Evolutionary conservation across 2,797 vertebrate genomes (phyloP).

Genomic region (Trichosurus vulpecula): DNA sequence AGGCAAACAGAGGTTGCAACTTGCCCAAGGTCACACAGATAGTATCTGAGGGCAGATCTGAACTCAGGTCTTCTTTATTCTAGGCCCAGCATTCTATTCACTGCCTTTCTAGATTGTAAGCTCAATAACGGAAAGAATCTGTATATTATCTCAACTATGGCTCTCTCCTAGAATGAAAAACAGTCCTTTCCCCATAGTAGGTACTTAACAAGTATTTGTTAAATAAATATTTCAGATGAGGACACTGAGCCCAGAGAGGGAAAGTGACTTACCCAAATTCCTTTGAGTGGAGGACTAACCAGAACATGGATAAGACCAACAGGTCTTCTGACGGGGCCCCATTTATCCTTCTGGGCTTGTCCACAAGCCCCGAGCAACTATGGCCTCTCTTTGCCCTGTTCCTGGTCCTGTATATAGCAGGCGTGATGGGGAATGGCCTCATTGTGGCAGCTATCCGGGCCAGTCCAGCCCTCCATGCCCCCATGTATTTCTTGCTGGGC

Average conservation of each 20-base stretch:
- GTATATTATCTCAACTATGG: not conserved
- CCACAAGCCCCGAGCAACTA: conserved; percentile 9
- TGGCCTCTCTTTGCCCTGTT: conserved; percentile 49
- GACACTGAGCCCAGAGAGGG: not conserved
- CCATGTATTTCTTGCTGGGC: conserved; percentile 70
- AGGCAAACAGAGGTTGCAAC: not conserved
- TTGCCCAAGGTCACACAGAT: not conserved
- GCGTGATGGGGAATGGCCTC: conserved; percentile 57
- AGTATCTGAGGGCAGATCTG: not conserved
- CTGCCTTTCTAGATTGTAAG: not conserved
- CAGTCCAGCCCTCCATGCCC: conserved; percentile 46
- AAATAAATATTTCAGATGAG: conserved; percentile 1
- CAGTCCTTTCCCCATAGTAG: not conserved
- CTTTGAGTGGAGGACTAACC: not conserved
- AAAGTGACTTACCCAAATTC: not conserved
- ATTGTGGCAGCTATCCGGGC: conserved; percentile 9
- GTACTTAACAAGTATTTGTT: not conserved
- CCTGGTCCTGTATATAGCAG: conserved; percentile 39
- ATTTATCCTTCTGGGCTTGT: conserved; percentile 61
- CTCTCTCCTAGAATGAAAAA: not conserved
- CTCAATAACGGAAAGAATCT: not conserved
- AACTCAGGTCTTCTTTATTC: not conserved
- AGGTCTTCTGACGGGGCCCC: conserved; percentile 42
- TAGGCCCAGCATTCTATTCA: not conserved
- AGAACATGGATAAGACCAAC: not conserved